These are phyloP conservation scores for Centropus bengalensis DNA, from an alignment of 2,113 vertebrate species.

Conservation along the genomic window DNA sequence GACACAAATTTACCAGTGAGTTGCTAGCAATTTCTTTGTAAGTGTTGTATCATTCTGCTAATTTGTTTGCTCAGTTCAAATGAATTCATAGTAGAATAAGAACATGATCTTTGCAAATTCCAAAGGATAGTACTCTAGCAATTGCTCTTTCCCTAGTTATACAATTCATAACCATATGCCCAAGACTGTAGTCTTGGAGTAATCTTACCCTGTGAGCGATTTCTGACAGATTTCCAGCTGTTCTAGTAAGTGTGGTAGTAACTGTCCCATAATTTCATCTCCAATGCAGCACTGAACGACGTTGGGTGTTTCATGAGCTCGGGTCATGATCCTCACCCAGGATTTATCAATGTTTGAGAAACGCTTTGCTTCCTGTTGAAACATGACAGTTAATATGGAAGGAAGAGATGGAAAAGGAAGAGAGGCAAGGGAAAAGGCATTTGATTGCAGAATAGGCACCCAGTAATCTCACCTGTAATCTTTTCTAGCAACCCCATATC, in stretches of 20 bases:
- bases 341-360: conserved; percentile 98
- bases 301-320: conserved; percentile 90
- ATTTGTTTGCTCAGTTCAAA: background rate
- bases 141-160: background rate
- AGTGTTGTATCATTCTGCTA: background rate
- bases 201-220: conserved; percentile 92
- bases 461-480: background rate
- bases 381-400: background rate
- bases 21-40: background rate
- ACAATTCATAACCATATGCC: background rate
- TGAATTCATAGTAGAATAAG: background rate
- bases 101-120: background rate
- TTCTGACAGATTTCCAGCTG: conserved; percentile 98
- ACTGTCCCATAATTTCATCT: conserved; percentile 93
- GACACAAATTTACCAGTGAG: background rate
- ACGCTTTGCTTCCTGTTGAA: conserved; percentile 90
- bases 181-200: background rate
- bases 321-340: conserved; percentile 96
- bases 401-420: background rate
- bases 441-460: background rate
- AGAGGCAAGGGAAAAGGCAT: background rate
- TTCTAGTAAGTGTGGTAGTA: conserved; percentile 92
- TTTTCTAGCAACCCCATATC: background rate
- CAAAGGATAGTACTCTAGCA: background rate
- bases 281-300: conserved; percentile 93